A percentile compares a stretch with the other conserved stretches of the same genome.
phyloP scores from a whole-genome alignment of 2,797 vertebrate species.

The Onychomys leucogaster region DNA sequence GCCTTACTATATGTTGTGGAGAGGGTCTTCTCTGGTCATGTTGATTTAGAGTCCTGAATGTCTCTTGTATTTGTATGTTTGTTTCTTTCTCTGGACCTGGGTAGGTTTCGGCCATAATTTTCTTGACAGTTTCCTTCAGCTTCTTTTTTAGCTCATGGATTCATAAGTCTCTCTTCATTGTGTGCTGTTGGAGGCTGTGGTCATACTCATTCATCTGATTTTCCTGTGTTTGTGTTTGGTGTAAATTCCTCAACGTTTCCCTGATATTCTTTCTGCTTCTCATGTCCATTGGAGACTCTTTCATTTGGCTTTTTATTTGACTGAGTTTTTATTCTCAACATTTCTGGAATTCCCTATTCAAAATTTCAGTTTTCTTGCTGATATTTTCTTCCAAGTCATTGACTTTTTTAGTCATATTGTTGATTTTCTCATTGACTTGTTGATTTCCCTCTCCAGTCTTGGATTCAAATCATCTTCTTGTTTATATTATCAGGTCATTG shows the following conservation, averaged over 20 bases:
- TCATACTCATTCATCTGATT: not conserved
- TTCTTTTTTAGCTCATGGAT: not conserved
- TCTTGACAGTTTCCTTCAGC: no score
- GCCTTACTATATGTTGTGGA: not conserved
- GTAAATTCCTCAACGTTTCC: not conserved
- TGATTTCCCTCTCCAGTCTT: not conserved
- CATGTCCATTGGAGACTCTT: not conserved
- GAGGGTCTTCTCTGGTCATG: not conserved
- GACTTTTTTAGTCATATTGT: not conserved
- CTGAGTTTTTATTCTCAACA: not conserved
- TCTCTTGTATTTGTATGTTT: not conserved
- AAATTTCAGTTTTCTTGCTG: not conserved
- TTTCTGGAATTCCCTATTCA: not conserved
- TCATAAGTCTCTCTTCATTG: not conserved
- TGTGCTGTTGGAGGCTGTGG: not conserved
- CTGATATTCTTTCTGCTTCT: not conserved
- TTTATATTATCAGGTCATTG: not conserved
- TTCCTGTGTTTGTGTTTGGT: not conserved
- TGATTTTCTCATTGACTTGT: not conserved
- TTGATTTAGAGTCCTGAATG: not conserved
- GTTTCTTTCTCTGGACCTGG: not conserved
- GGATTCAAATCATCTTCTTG: not conserved
- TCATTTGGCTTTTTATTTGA: not conserved
- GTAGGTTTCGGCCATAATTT: not conserved
- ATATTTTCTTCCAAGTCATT: not conserved